Conservation (phyloP, 2,797 vertebrate genomes). For the Catamblyrhynchus diadema region DNA sequence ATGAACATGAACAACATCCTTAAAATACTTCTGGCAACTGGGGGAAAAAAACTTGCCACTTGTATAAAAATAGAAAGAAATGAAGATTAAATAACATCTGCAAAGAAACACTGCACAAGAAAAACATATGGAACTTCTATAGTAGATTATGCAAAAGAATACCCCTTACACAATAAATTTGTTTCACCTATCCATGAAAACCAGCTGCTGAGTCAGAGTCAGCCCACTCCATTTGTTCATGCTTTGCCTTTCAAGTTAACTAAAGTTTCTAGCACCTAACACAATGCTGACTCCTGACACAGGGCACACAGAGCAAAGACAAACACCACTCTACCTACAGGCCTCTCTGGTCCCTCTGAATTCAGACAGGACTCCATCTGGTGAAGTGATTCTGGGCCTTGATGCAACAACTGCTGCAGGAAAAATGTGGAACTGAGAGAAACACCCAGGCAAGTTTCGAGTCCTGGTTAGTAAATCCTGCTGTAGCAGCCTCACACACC, state of each 20-base stretch:
- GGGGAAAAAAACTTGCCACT: background rate
- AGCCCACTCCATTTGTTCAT: background rate
- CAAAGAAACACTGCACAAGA: background rate
- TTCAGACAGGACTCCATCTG: background rate
- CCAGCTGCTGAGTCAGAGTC: slow-evolving; percentile 35
- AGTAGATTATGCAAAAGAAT: slow-evolving; percentile 1
- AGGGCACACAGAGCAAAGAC: background rate
- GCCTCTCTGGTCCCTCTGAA: background rate
- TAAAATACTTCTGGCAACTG: background rate
- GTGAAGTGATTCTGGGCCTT: background rate
- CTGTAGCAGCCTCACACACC: background rate
- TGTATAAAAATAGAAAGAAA: slow-evolving; percentile 12
- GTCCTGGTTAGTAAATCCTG: background rate
- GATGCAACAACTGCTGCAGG: background rate
- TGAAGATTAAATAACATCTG: background rate
- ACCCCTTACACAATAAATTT: background rate
- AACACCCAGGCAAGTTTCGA: background rate
- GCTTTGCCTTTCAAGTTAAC: background rate
- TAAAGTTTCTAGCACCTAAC: background rate
- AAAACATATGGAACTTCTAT: background rate
- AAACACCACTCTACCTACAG: background rate
- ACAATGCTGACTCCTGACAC: background rate
- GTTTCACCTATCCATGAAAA: slow-evolving; percentile 52
- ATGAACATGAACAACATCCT: background rate
- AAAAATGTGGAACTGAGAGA: slow-evolving; percentile 39